phyloP scores from a whole-genome alignment of 2,888 invertebrate species.

The Xestia rhomboidea region DNA sequence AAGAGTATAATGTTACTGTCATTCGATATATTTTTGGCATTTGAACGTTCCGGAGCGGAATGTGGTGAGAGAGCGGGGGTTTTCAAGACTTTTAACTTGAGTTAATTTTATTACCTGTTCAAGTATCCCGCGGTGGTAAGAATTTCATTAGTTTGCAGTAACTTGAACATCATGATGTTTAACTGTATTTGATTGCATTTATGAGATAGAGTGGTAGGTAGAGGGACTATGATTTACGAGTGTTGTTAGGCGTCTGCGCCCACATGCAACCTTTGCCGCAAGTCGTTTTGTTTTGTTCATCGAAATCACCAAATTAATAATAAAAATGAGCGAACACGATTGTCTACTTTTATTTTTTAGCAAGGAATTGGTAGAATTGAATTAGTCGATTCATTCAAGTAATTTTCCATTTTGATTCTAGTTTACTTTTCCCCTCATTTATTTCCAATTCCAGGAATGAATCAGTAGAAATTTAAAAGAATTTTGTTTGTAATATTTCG shows the following conservation, averaged over 20 bases:
- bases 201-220: neutral
- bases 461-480: neutral
- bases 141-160: slow-evolving; percentile 9
- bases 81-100: slow-evolving; percentile 29
- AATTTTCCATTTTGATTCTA: neutral
- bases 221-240: slow-evolving; percentile 23
- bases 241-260: slow-evolving; percentile 33
- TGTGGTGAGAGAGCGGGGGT: slow-evolving; percentile 28
- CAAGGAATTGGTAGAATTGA: neutral
- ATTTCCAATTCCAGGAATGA: neutral
- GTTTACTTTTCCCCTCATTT: neutral
- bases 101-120: slow-evolving; percentile 38
- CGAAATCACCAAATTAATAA: slow-evolving; percentile 14
- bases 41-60: slow-evolving; percentile 41
- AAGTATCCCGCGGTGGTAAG: neutral
- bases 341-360: slow-evolving; percentile 1
- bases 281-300: slow-evolving; percentile 22
- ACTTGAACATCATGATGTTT: neutral
- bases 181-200: slow-evolving; percentile 8
- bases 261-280: slow-evolving; percentile 40
- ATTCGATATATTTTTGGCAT: slow-evolving; percentile 75
- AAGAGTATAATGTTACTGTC: slow-evolving; percentile 76
- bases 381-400: neutral
- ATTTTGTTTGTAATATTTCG: neutral
- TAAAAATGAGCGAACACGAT: slow-evolving; percentile 7